Evolutionary conservation across 1,140 invertebrate genomes (phyloP), one percentile per base, ranked within the genome.

Genomic region (Calephelis virginiensis): DNA sequence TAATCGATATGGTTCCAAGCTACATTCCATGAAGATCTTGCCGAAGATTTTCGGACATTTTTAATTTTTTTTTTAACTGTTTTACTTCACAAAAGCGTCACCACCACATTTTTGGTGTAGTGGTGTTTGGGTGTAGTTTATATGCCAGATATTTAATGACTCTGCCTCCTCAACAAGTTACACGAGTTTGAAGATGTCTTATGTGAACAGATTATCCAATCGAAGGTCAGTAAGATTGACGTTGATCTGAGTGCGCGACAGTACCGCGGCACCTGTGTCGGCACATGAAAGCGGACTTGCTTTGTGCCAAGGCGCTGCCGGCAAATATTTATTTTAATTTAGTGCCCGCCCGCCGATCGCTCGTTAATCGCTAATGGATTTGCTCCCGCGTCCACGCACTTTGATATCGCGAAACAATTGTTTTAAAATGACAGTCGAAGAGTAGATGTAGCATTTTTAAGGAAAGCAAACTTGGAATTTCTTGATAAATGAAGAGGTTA

Each of bases 281-380:
- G 86, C 77, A 81, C 68, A 75, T 87, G 74, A 87, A 89, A 87
- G 84, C 71, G 69, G 64, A 66, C 11, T 53, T 65, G 66, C 78
- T 77, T 77, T 75, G 71, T 77, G 82, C 73, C 74, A 78, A 72
- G 71, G 80, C 80, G 83, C 81, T 77, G 79, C 78, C 76, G 73
- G 83, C 85, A 85, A 89, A 89, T 89, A 89, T 89, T 89, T 89
- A 87, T 87, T 89, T 87, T 87, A 89, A 89, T 89, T 87, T 87
- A 87, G 78, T 78, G 83, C 75, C 71, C 79, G 75, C 68, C 72
- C 50, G 50, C 50, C 80, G 84, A 86, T 85, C 73, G 79, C 75
- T 85, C 85, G 80, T 87, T 89, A 84, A 84, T 87, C 82, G 83
- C 77, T 89, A 89, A 89, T 89, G 85, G 83, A 83, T 80, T 74